These are phyloP conservation scores for Euglossa dilemma DNA, from an alignment of 1,140 invertebrate genomes.

Conservation along the genomic window DNA sequence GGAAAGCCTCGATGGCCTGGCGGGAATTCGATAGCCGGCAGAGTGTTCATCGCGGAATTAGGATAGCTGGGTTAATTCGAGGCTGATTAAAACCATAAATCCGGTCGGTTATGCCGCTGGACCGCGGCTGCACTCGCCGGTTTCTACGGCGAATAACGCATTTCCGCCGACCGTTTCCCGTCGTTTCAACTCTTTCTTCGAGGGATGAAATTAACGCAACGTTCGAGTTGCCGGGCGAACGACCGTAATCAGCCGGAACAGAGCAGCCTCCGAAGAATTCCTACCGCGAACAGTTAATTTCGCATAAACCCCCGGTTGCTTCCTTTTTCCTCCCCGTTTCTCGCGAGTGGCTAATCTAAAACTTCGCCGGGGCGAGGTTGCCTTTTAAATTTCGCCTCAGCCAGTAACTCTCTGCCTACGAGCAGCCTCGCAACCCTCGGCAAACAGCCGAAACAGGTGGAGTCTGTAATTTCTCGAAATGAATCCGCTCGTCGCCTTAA, in stretches of 20 bases:
- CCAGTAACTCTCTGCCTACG: too few relatives aligned
- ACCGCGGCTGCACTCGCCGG: too few relatives aligned
- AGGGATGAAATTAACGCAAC: background rate
- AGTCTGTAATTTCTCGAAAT: background rate
- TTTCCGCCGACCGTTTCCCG: background rate
- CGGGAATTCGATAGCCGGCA: background rate
- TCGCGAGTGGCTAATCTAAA: background rate
- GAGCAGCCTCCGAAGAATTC: background rate
- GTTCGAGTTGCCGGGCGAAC: background rate
- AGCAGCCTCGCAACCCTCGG: too few relatives aligned
- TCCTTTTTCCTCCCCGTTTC: background rate
- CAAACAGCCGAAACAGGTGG: too few relatives aligned
- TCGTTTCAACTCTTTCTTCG: too few relatives aligned
- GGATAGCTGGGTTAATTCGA: background rate
- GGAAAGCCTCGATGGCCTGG: too few relatives aligned
- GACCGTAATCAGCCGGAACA: background rate
- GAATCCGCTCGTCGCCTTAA: background rate
- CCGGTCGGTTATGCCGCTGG: background rate
- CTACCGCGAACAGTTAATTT: background rate
- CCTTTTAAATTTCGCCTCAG: background rate
- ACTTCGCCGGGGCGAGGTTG: background rate
- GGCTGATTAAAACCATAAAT: background rate
- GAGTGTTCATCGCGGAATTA: background rate
- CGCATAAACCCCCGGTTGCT: background rate
- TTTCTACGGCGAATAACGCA: background rate